Percentiles rank a stretch among this genome's conserved stretches.
Conservation (phyloP, 30 jellyfish, hydroid and myxozoan genomes). For the Aurelia coerulea region DNA sequence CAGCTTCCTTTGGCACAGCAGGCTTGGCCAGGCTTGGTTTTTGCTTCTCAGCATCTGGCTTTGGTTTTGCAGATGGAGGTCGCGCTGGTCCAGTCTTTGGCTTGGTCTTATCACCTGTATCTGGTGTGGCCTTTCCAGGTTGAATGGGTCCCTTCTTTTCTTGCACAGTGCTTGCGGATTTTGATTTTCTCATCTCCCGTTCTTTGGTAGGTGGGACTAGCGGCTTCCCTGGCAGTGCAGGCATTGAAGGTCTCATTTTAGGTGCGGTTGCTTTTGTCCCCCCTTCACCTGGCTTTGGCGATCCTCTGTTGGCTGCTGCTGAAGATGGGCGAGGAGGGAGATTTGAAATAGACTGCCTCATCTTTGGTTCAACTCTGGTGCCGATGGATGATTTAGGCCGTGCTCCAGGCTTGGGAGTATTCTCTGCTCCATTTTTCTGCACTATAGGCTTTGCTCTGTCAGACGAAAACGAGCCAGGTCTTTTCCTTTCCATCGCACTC, state of each 20-base stretch:
- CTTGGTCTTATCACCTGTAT: constrained; percentile 19
- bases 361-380: constrained; percentile 50
- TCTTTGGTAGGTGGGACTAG: constrained; percentile 63
- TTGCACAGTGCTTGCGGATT: constrained; percentile 26
- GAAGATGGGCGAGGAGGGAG: constrained; percentile 69
- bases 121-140: constrained; percentile 34
- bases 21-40: constrained; percentile 17
- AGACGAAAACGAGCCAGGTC: constrained; percentile 25
- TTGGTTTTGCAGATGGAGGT: not conserved
- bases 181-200: constrained; percentile 59
- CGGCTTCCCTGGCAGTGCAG: constrained; percentile 63
- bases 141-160: constrained; percentile 46
- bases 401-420: constrained; percentile 24
- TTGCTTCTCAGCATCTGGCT: constrained; percentile 7
- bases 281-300: constrained; percentile 36
- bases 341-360: constrained; percentile 65
- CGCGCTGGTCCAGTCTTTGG: constrained; percentile 33
- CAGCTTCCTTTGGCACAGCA: constrained; percentile 14
- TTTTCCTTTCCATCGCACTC: constrained; percentile 66
- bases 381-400: constrained; percentile 67
- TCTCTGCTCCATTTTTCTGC: constrained; percentile 3
- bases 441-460: constrained; percentile 30
- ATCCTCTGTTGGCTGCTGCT: constrained; percentile 37
- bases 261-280: constrained; percentile 31
- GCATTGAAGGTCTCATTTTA: constrained; percentile 63